Conservation (phyloP, 2,888 invertebrate species). For the Iselma pallidipennis region DNA sequence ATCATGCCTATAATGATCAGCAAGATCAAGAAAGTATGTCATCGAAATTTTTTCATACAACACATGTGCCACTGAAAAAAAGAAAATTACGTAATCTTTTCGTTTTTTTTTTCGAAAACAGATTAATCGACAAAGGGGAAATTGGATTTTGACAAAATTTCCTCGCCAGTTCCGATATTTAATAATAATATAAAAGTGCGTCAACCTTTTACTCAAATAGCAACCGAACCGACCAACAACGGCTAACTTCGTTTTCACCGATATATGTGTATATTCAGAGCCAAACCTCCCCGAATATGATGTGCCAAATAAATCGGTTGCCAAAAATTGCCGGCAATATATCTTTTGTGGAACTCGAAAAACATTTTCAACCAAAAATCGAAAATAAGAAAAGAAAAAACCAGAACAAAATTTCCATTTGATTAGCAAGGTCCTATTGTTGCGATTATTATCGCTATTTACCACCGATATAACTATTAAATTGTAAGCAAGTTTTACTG, state of each 20-base stretch:
- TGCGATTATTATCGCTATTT: no score
- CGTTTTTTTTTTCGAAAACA: no score
- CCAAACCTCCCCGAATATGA: slow-evolving; percentile 9
- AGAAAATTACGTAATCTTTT: no score
- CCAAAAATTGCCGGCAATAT: slow-evolving; percentile 19
- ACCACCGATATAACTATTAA: no score
- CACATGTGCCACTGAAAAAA: no score
- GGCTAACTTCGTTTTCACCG: not conserved
- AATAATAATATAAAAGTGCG: slow-evolving; percentile 23
- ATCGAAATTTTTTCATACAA: no score
- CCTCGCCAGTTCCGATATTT: slow-evolving; percentile 15
- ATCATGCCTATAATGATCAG: not conserved
- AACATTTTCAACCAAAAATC: not conserved
- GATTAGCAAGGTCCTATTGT: not conserved
- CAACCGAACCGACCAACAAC: slow-evolving; percentile 11
- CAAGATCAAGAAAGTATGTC: no score
- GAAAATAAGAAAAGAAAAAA: not conserved
- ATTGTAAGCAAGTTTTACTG: no score
- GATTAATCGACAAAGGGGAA: not conserved
- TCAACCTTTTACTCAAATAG: slow-evolving; percentile 27
- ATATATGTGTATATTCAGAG: slow-evolving; percentile 14
- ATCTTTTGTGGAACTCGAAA: not conserved
- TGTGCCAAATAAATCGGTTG: slow-evolving; percentile 31
- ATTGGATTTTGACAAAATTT: not conserved
- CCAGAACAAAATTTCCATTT: not conserved